Evolutionary conservation across 1,140 invertebrate species (phyloP).

Genomic region (Drosophila varians): DNA sequence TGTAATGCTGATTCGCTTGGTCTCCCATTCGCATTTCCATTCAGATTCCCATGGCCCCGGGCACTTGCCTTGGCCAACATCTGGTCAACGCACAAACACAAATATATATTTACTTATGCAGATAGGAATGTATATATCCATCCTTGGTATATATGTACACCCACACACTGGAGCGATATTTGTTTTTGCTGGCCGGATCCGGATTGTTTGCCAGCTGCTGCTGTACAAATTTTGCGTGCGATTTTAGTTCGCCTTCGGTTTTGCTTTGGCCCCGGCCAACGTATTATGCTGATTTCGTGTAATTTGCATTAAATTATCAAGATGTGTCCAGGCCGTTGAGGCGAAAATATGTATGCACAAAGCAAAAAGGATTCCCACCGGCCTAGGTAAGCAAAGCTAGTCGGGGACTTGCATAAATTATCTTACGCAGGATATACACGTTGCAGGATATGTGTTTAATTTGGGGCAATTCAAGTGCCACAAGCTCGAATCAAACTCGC

Average conservation of each 20-base stretch:
- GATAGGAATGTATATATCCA: constrained; percentile 23
- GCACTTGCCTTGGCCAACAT: constrained; percentile 58
- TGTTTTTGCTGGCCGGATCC: constrained; percentile 36
- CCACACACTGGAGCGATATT: constrained; percentile 5
- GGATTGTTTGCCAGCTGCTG: constrained; percentile 53
- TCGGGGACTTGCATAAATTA: constrained; percentile 32
- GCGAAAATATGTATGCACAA: constrained; percentile 49
- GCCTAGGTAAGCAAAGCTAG: constrained; percentile 22
- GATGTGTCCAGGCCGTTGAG: constrained; percentile 55
- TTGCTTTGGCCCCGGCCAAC: constrained; percentile 20
- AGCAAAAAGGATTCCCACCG: constrained; percentile 29
- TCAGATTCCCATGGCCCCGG: constrained; percentile 25
- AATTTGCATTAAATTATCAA: constrained; percentile 79
- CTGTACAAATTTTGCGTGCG: constrained; percentile 53
- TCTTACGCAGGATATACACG: neutral
- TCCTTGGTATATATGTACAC: constrained; percentile 6
- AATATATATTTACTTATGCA: constrained; percentile 25
- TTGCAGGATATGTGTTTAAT: constrained; percentile 12
- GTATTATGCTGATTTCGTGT: constrained; percentile 73
- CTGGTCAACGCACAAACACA: constrained; percentile 43
- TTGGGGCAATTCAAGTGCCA: constrained; percentile 21
- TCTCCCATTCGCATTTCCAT: constrained; percentile 36
- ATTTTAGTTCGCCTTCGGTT: constrained; percentile 55
- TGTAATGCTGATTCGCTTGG: constrained; percentile 74
- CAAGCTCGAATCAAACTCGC: neutral